phyloP scores from a whole-genome alignment of 2,888 invertebrate genomes.

The Diabrotica balteata region DNA sequence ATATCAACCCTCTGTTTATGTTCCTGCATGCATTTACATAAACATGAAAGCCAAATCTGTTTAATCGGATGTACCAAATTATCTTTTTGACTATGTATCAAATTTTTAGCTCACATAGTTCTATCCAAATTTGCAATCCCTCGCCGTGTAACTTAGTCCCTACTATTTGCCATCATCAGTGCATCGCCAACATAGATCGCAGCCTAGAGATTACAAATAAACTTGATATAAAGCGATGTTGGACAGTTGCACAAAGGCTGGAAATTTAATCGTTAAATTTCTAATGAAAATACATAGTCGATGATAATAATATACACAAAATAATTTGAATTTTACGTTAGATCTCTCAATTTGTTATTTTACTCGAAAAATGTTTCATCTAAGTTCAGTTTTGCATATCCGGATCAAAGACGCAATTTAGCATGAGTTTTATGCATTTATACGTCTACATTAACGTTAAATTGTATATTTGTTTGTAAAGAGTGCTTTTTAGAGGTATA shows the following conservation, averaged over 20 bases:
- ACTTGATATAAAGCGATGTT: neutral
- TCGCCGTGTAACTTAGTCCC: neutral
- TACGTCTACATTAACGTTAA: too few species aligned
- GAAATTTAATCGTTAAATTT: neutral
- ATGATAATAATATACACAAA: too few species aligned
- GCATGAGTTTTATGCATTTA: too few species aligned
- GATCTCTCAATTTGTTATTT: too few species aligned
- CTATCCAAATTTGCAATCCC: neutral
- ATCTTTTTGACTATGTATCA: neutral
- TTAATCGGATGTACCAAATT: constrained; percentile 4
- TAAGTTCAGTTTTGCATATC: too few species aligned
- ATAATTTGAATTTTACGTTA: too few species aligned
- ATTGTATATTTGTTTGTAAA: too few species aligned
- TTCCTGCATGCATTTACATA: neutral
- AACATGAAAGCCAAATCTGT: neutral
- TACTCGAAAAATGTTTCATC: too few species aligned
- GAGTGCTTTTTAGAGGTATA: too few species aligned
- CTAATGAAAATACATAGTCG: too few species aligned
- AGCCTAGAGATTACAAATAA: neutral
- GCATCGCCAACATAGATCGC: neutral
- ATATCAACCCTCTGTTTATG: constrained; percentile 10
- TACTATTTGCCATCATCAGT: neutral
- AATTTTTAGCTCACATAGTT: neutral
- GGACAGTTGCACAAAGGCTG: neutral
- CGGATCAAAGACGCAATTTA: too few species aligned